Evolutionary conservation across 2,113 vertebrate genomes (phyloP), one percentile per base, ranked within the genome.

Genomic region (Lophotis ruficrista): DNA sequence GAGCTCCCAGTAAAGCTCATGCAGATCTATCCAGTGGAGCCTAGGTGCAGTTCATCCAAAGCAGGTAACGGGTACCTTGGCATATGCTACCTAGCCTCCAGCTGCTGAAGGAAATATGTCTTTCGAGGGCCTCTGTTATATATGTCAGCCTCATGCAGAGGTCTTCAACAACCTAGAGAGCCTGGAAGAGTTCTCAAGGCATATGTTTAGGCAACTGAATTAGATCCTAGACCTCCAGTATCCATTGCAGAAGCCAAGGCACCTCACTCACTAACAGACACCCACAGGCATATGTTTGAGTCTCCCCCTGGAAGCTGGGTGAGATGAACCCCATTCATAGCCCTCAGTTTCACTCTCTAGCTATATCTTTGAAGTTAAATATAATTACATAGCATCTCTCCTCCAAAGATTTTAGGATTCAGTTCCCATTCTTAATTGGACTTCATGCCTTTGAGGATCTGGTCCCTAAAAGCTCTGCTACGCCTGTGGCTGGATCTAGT

Each of bases 221-320:
- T 33, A 65, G 10, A 17, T 30, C 21, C 9, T 35, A 88, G 43
- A 45, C 18, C 60, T 78, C n/a, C 35, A 72, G 17, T 51, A 70
- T 7, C n/a, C 17, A 9, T 4, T 73, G 31, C 6, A 3, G n/a
- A 77, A 80, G 19, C 41, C 60, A 77, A 56, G 43, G 17, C 28
- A 85, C 11, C 28, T 58, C 28, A 41, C 41, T 48, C 53, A 66
- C 22, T 47, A 14, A 21, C 9, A 81, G 87, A 66, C 19, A 88
- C 4, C 6, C 9, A 45, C 6, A 19, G 10, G 37, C 25, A 9
- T 3, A 3, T 10, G 12, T 57, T 41, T 27, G 48, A 83, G 13
- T 38, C 19, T 48, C 11, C 17, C 12, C 5, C 4, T 43, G 2
- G 50, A 81, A 81, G 24, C 4, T 2, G 0, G 5, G 9, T 37